phyloP scores from a whole-genome alignment of 2,888 invertebrate species.

The Tupiocoris notatus region DNA sequence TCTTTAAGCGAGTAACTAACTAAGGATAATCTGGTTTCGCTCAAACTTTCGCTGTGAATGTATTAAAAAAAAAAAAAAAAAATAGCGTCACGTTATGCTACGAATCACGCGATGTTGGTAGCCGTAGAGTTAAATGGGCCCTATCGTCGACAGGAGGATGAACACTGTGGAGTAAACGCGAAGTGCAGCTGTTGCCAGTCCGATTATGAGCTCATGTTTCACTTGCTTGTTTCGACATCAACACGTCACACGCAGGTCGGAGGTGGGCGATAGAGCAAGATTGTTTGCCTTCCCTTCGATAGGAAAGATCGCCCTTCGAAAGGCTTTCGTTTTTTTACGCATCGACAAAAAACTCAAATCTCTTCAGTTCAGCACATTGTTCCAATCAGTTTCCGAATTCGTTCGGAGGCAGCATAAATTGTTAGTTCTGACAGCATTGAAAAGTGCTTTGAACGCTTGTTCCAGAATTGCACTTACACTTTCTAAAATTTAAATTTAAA shows the following conservation, averaged over 20 bases:
- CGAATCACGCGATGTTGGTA: slow-evolving; percentile 7
- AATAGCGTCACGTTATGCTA: slow-evolving; percentile 13
- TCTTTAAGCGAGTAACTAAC: slow-evolving; percentile 15
- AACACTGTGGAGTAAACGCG: slow-evolving; percentile 14
- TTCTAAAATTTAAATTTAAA: too few relatives aligned
- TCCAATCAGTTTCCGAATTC: too few relatives aligned
- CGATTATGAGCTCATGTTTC: neutral
- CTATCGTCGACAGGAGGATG: slow-evolving; percentile 14
- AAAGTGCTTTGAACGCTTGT: too few relatives aligned
- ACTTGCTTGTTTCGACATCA: neutral
- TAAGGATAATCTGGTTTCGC: slow-evolving; percentile 19
- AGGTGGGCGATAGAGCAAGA: neutral
- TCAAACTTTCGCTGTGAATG: neutral
- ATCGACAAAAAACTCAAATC: too few relatives aligned
- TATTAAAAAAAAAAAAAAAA: neutral
- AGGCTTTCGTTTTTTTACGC: too few relatives aligned
- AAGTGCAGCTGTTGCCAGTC: slow-evolving; percentile 3
- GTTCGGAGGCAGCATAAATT: too few relatives aligned
- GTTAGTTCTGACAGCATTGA: too few relatives aligned
- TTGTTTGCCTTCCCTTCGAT: too few relatives aligned
- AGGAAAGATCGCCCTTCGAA: too few relatives aligned
- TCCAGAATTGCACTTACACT: too few relatives aligned
- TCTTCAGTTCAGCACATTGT: too few relatives aligned
- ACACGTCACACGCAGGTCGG: neutral
- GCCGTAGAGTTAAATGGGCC: neutral